Conservation (phyloP, 2,888 invertebrate genomes). For the Scaptomyza caliginosa region DNA sequence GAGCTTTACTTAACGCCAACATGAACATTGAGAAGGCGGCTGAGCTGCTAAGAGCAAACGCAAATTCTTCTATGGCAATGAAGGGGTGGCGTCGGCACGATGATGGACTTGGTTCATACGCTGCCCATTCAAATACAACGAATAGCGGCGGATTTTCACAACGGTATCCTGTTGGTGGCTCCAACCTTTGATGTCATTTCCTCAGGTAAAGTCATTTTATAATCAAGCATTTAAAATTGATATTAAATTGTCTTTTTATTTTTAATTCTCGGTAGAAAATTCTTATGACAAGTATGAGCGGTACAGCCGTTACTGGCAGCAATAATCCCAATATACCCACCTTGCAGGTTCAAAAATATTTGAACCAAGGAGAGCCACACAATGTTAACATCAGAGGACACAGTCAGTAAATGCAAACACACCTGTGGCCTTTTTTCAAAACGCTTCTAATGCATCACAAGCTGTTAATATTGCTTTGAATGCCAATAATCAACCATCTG, state of each 20-base stretch:
- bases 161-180: constrained; percentile 84
- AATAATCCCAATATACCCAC: constrained; percentile 85
- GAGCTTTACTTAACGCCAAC: constrained; percentile 92
- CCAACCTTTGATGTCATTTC: constrained; percentile 86
- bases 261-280: too few species aligned
- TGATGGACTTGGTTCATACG: constrained; percentile 83
- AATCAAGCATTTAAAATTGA: too few species aligned
- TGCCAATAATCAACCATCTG: constrained; percentile 87
- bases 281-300: constrained; percentile 85
- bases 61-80: constrained; percentile 79
- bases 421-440: constrained; percentile 79
- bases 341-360: constrained; percentile 84
- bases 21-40: constrained; percentile 95
- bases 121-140: constrained; percentile 77
- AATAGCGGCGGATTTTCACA: constrained; percentile 83
- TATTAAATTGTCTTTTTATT: too few species aligned
- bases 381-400: constrained; percentile 72
- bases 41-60: constrained; percentile 86
- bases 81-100: constrained; percentile 89
- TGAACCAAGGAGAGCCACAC: constrained; percentile 82
- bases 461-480: constrained; percentile 79
- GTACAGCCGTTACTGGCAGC: constrained; percentile 84
- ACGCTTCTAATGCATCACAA: constrained; percentile 57
- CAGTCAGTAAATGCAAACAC: constrained; percentile 77
- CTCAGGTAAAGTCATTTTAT: constrained; percentile 88